These are phyloP conservation scores for Macrosiphum euphorbiae DNA, from an alignment of 2,888 invertebrate genomes.

Conservation along the genomic window DNA sequence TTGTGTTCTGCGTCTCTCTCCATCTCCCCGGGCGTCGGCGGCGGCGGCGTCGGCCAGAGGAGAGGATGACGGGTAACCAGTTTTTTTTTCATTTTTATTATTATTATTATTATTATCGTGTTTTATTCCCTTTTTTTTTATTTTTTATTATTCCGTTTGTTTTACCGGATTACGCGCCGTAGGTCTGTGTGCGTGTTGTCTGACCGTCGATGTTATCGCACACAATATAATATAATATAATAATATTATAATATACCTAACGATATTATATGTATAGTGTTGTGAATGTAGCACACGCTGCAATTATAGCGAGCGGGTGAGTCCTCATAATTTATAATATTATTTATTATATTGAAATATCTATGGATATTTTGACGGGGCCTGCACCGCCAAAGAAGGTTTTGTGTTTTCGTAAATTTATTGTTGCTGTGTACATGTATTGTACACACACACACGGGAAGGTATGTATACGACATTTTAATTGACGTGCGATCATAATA, in stretches of 20 bases:
- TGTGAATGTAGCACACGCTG: background rate
- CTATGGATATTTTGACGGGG: background rate
- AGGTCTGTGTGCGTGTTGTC: background rate
- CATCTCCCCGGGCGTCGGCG: background rate
- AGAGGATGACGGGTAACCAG: conserved; percentile 27
- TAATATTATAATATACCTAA: background rate
- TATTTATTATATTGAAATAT: background rate
- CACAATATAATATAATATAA: no score
- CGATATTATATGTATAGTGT: background rate
- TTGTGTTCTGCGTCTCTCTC: background rate
- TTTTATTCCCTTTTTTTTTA: conserved; percentile 26
- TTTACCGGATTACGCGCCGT: conserved; percentile 39
- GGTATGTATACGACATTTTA: no score
- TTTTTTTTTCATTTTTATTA: background rate
- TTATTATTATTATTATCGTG: background rate
- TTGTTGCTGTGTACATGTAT: background rate
- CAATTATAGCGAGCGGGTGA: background rate
- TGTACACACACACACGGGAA: no score
- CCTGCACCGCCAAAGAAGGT: background rate
- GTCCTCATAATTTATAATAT: background rate
- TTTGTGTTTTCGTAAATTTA: background rate
- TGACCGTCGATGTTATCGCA: background rate
- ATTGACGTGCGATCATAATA: background rate
- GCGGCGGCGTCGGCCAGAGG: background rate
- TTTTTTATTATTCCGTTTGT: background rate